phyloP scores from a whole-genome alignment of 2,113 vertebrate genomes.

The Datnioides undecimradiatus region DNA sequence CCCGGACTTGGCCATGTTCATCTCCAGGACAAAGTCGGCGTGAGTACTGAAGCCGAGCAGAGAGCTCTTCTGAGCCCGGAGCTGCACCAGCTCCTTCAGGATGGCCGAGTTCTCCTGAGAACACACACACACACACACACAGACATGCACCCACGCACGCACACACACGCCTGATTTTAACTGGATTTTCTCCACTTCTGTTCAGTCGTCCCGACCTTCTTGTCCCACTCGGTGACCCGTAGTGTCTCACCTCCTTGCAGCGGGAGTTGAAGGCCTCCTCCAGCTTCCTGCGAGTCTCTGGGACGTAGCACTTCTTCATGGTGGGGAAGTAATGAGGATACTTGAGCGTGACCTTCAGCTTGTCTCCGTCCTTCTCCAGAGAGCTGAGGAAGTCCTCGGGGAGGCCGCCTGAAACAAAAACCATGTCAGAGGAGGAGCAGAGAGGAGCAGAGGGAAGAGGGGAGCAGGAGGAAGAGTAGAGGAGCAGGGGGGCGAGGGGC shows the following conservation, averaged over 20 bases:
- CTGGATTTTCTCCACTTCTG: too few species aligned
- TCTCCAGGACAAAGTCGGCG: slow-evolving; percentile 95
- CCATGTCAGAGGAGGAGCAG: too few species aligned
- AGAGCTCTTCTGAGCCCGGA: slow-evolving; percentile 89
- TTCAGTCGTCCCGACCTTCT: too few species aligned
- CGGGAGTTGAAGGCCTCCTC: slow-evolving; percentile 96
- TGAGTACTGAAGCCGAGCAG: slow-evolving; percentile 93
- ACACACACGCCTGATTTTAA: too few species aligned
- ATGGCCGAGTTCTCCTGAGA: slow-evolving; percentile 92
- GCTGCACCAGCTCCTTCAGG: slow-evolving; percentile 92
- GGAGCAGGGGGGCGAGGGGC: too few species aligned
- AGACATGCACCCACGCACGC: too few species aligned
- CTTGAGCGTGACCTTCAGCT: slow-evolving; percentile 94
- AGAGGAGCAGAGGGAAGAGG: too few species aligned
- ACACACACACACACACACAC: too few species aligned
- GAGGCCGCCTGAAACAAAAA: slow-evolving; percentile 87
- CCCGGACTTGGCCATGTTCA: slow-evolving; percentile 97
- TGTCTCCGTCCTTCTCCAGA: slow-evolving; percentile 89
- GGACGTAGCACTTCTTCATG: slow-evolving; percentile 95
- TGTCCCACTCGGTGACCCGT: neutral
- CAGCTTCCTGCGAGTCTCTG: slow-evolving; percentile 90
- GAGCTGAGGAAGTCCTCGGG: slow-evolving; percentile 95
- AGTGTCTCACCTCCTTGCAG: slow-evolving; percentile 91
- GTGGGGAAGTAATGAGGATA: slow-evolving; percentile 98
- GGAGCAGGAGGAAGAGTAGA: too few species aligned